Evolutionary conservation across 1,140 invertebrate genomes (phyloP).

Genomic region (Mesaphorura yosii): DNA sequence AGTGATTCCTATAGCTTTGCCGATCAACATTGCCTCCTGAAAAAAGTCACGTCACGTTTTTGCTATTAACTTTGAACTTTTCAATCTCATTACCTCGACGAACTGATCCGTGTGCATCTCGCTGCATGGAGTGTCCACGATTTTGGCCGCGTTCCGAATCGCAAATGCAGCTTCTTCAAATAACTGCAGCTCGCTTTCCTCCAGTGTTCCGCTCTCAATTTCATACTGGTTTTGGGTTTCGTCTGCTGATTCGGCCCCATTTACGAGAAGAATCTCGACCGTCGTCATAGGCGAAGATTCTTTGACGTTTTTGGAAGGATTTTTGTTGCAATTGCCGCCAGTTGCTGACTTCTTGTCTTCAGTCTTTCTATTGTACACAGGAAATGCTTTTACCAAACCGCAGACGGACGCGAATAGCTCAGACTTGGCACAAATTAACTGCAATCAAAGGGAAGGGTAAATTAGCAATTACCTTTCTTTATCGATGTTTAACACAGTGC

Average conservation of each 20-base stretch:
- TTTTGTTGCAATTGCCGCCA: too few relatives aligned
- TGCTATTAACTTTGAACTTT: too few relatives aligned
- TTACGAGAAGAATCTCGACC: slow-evolving; percentile 31
- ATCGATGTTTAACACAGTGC: too few relatives aligned
- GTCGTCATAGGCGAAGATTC: slow-evolving; percentile 11
- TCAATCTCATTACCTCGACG: slow-evolving; percentile 48
- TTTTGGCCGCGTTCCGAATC: slow-evolving; percentile 59
- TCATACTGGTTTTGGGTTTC: too few relatives aligned
- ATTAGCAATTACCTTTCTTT: not conserved
- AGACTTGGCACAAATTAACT: slow-evolving; percentile 65
- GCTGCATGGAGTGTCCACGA: slow-evolving; percentile 72
- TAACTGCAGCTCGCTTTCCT: slow-evolving; percentile 45
- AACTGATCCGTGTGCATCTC: slow-evolving; percentile 73
- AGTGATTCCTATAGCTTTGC: slow-evolving; percentile 48
- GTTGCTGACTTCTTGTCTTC: too few relatives aligned
- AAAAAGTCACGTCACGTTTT: too few relatives aligned
- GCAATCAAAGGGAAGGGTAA: slow-evolving; percentile 17
- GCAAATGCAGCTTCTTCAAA: slow-evolving; percentile 49
- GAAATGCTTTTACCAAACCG: slow-evolving; percentile 66
- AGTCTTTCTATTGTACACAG: slow-evolving; percentile 57
- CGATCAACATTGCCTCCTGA: slow-evolving; percentile 57
- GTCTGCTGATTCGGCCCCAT: slow-evolving; percentile 1
- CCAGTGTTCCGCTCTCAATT: slow-evolving; percentile 7
- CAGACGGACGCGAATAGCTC: slow-evolving; percentile 65
- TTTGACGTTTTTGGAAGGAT: not conserved